Evolutionary conservation across 2,797 vertebrate genomes (phyloP).

Genomic region (Falco concolor): DNA sequence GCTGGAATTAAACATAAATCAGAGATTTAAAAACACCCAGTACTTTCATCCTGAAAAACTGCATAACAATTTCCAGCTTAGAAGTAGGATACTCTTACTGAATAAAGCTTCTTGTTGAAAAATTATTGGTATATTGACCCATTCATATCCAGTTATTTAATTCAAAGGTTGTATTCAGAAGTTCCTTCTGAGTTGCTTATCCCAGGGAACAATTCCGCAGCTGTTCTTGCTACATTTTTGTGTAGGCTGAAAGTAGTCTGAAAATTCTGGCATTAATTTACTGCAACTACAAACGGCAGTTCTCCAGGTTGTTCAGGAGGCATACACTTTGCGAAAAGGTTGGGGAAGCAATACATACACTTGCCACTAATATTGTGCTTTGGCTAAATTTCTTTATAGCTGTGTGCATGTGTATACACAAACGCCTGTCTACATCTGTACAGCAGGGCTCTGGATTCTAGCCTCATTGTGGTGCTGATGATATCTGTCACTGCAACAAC

Average conservation of each 20-base stretch:
- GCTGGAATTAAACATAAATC: not conserved
- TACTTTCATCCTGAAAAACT: conserved; percentile 9
- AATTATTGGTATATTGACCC: not conserved
- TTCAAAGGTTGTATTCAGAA: not conserved
- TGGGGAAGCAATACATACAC: not conserved
- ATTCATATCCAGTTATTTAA: not conserved
- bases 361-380: not conserved
- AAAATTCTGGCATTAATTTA: conserved; percentile 26
- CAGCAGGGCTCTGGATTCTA: not conserved
- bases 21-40: not conserved
- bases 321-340: not conserved
- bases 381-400: conserved; percentile 30
- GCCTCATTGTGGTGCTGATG: not conserved
- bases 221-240: conserved; percentile 54
- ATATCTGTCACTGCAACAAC: not conserved
- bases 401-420: not conserved
- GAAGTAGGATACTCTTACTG: not conserved
- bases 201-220: conserved; percentile 19
- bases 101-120: conserved; percentile 1
- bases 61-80: not conserved
- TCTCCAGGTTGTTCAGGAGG: not conserved
- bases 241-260: not conserved
- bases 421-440: not conserved
- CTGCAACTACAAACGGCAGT: not conserved
- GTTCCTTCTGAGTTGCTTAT: not conserved